These are phyloP conservation scores for Drosophila niveifrons DNA, from an alignment of 2,888 invertebrate species.

Conservation along the genomic window DNA sequence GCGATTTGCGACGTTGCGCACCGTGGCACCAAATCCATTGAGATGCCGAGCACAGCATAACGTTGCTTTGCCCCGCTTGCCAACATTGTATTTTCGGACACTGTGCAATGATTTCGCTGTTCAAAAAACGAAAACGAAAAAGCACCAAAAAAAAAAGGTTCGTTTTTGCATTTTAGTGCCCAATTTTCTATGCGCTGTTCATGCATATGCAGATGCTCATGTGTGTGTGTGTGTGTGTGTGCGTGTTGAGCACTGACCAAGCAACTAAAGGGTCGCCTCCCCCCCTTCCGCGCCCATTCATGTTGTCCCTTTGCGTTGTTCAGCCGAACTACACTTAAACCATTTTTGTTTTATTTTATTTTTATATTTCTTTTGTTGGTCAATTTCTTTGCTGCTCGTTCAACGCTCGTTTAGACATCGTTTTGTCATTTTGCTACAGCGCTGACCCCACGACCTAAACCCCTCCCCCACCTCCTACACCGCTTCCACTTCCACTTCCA, in stretches of 20 bases:
- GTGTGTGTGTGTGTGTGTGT: slow-evolving; percentile 9
- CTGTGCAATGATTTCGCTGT: slow-evolving; percentile 47
- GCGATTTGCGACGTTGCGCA: slow-evolving; percentile 6
- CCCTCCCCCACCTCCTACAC: background rate
- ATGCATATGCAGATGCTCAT: slow-evolving; percentile 47
- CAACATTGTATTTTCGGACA: slow-evolving; percentile 28
- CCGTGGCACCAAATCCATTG: slow-evolving; percentile 29
- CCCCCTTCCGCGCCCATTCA: background rate
- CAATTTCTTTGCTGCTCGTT: slow-evolving; percentile 65
- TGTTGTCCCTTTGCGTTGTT: background rate
- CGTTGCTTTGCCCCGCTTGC: background rate
- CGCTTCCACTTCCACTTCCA: no score
- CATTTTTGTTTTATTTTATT: slow-evolving; percentile 57
- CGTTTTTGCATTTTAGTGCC: slow-evolving; percentile 47
- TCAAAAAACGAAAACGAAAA: slow-evolving; percentile 5
- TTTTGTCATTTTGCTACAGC: slow-evolving; percentile 71
- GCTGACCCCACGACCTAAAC: slow-evolving; percentile 14
- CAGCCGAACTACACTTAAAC: slow-evolving; percentile 34
- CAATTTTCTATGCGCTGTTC: slow-evolving; percentile 57
- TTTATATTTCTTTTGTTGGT: slow-evolving; percentile 57
- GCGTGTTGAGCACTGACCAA: slow-evolving; percentile 48
- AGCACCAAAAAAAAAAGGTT: no score
- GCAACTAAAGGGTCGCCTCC: slow-evolving; percentile 41
- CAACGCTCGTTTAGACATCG: slow-evolving; percentile 75
- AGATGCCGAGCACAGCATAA: background rate